A percentile compares a stretch with the other conserved stretches of the same genome.
These are phyloP conservation scores for Pentamera pediparva DNA, from an alignment of 53 echinoderm and acorn worm species.

Conservation along the genomic window DNA sequence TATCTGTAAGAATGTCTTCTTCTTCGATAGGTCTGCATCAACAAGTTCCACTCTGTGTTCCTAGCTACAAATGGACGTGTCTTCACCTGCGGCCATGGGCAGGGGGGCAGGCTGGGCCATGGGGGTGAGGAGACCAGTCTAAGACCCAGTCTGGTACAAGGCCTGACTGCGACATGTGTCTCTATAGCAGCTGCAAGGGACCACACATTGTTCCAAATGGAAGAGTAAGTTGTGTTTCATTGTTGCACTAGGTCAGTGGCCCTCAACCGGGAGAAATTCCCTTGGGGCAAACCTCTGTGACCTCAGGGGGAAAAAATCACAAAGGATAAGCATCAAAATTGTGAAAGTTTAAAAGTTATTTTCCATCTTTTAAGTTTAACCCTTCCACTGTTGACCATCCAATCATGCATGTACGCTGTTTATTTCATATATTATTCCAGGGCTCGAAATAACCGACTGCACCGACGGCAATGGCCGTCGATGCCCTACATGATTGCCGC, in stretches of 20 bases:
- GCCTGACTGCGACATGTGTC: slow-evolving; percentile 47
- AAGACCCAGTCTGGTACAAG: slow-evolving; percentile 60
- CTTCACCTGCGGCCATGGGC: slow-evolving; percentile 87
- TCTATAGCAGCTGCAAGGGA: slow-evolving; percentile 78
- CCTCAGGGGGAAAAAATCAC: no score
- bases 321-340: no score
- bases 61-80: slow-evolving; percentile 62
- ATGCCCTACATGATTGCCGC: no score
- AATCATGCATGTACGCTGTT: no score
- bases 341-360: no score
- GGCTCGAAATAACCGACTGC: no score
- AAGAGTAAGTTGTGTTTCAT: slow-evolving; percentile 82
- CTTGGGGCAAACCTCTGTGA: background rate
- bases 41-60: slow-evolving; percentile 86
- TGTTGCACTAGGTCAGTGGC: no score
- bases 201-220: slow-evolving; percentile 76
- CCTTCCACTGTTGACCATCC: no score
- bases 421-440: no score
- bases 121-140: slow-evolving; percentile 75
- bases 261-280: background rate
- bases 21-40: slow-evolving; percentile 64
- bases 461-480: no score
- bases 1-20: no score
- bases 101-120: slow-evolving; percentile 85
- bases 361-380: no score